phyloP scores from a whole-genome alignment of 2,113 vertebrate genomes.

The Notarius lentiginosus region DNA sequence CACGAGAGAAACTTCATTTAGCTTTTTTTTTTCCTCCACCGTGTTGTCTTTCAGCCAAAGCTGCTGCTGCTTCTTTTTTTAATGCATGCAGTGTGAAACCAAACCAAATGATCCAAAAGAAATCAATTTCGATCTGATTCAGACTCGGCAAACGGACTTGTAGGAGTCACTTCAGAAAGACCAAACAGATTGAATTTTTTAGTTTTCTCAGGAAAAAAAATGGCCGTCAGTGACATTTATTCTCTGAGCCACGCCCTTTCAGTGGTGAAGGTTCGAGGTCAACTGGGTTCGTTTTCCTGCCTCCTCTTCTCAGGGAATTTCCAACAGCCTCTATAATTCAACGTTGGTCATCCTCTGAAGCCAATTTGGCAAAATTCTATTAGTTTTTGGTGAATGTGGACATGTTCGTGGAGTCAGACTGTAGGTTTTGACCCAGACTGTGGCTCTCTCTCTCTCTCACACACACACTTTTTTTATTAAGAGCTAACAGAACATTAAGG shows the following conservation, averaged over 20 bases:
- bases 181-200: not conserved
- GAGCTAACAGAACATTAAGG: not conserved
- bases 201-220: not conserved
- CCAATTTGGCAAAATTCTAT: conserved; percentile 7
- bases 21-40: not conserved
- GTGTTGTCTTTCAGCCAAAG: not conserved
- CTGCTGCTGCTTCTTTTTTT: not conserved
- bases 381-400: not conserved
- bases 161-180: not conserved
- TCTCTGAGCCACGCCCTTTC: conserved; percentile 4
- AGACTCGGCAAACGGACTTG: not conserved
- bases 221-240: not conserved
- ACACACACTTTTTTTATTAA: not conserved
- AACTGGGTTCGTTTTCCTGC: not conserved
- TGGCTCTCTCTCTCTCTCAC: not conserved
- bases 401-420: not conserved
- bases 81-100: not conserved
- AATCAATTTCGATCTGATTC: not conserved
- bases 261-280: not conserved
- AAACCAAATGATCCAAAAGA: not conserved
- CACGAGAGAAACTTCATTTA: not conserved
- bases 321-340: conserved; percentile 9
- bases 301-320: not conserved
- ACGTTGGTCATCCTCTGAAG: not conserved
- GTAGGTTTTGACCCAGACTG: not conserved